Evolutionary conservation across 2,113 vertebrate genomes (phyloP).

Genomic region (Gasterosteus nipponicus): DNA sequence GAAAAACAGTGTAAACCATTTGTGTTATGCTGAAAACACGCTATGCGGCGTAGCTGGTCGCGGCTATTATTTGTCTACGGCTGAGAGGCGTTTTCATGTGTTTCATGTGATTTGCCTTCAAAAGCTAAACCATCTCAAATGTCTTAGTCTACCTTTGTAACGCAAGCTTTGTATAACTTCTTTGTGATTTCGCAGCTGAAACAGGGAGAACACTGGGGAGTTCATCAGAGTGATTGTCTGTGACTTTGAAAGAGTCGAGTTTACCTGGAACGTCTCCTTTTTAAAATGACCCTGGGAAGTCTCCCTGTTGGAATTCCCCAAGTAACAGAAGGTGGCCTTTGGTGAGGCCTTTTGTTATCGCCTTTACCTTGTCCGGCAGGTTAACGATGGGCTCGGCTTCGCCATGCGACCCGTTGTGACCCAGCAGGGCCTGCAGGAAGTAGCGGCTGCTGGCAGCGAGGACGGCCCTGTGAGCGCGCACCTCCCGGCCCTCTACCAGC

Average conservation of each 20-base stretch:
- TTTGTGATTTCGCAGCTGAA: background rate
- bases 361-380: constrained; percentile 91
- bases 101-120: too few relatives aligned
- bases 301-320: background rate
- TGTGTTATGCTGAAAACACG: background rate
- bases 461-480: constrained; percentile 93
- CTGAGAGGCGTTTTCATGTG: background rate
- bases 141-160: background rate
- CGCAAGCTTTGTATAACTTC: background rate
- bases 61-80: too few relatives aligned
- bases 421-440: constrained; percentile 91
- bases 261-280: background rate
- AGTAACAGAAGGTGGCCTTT: too few relatives aligned
- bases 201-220: background rate
- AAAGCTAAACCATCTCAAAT: background rate
- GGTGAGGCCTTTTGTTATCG: background rate
- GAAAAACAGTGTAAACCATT: too few relatives aligned
- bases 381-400: constrained; percentile 90
- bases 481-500: constrained; percentile 91
- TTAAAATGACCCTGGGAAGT: background rate
- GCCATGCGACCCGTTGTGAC: constrained; percentile 71
- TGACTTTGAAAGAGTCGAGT: background rate
- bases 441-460: constrained; percentile 95
- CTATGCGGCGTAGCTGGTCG: background rate
- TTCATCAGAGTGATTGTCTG: too few relatives aligned